Conservation (phyloP, 2,888 invertebrate species). For the Limulus polyphemus region DNA sequence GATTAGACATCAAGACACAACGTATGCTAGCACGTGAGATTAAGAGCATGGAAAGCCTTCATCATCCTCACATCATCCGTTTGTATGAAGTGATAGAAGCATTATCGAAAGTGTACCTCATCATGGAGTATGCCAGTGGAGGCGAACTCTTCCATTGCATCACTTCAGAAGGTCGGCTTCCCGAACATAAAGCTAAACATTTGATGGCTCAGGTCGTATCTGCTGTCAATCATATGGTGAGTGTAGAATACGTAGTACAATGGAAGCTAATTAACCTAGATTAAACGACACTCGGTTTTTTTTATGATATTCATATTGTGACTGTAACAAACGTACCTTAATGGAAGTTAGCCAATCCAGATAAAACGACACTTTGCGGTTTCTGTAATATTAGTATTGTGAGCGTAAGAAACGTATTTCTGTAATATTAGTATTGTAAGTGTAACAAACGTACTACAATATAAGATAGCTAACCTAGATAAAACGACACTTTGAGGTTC, state of each 20-base stretch:
- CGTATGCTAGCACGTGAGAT: slow-evolving; percentile 54
- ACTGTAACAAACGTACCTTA: too few relatives aligned
- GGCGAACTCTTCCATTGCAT: slow-evolving; percentile 61
- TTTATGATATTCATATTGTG: too few relatives aligned
- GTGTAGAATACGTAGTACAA: slow-evolving; percentile 17
- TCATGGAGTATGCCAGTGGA: slow-evolving; percentile 59
- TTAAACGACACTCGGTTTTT: not conserved
- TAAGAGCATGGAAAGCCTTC: slow-evolving; percentile 53
- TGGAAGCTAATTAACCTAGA: too few relatives aligned
- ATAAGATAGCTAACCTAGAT: too few relatives aligned
- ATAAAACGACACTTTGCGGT: too few relatives aligned
- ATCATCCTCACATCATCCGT: slow-evolving; percentile 58
- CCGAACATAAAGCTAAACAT: slow-evolving; percentile 51
- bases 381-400: too few relatives aligned
- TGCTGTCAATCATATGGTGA: slow-evolving; percentile 60
- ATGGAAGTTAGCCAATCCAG: too few relatives aligned
- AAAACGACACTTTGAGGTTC: too few relatives aligned
- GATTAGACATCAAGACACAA: slow-evolving; percentile 54
- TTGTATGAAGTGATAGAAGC: slow-evolving; percentile 57
- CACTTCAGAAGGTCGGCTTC: slow-evolving; percentile 51
- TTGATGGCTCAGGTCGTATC: slow-evolving; percentile 56
- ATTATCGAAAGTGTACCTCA: slow-evolving; percentile 54
- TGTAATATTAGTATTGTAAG: too few relatives aligned
- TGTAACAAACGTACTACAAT: too few relatives aligned
- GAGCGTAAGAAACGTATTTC: too few relatives aligned